Conservation (phyloP, 2,888 invertebrate genomes). For the Protophormia terraenovae region DNA sequence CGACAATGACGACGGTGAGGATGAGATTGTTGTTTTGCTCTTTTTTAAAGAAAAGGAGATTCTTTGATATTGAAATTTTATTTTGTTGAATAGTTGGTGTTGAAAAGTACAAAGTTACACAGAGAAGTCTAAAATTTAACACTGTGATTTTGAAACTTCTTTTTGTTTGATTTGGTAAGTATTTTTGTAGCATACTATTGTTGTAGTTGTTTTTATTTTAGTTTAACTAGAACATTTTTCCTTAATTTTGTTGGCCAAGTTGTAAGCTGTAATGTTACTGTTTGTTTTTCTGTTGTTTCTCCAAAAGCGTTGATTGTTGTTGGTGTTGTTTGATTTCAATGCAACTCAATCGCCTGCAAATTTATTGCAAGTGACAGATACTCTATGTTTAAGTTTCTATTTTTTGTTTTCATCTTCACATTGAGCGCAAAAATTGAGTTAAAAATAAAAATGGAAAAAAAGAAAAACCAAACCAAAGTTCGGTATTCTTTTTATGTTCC, state of each 20-base stretch:
- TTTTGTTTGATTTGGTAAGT: constrained; percentile 14
- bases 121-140: too few relatives aligned
- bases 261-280: constrained; percentile 67
- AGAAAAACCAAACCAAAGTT: constrained; percentile 41
- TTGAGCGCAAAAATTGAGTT: not conserved
- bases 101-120: constrained; percentile 7
- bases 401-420: not conserved
- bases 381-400: constrained; percentile 61
- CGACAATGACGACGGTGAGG: constrained; percentile 25
- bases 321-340: constrained; percentile 49
- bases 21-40: constrained; percentile 43
- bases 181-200: constrained; percentile 29
- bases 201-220: constrained; percentile 9
- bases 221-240: constrained; percentile 65
- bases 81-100: constrained; percentile 14
- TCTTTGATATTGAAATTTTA: constrained; percentile 61
- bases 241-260: constrained; percentile 56
- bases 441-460: not conserved
- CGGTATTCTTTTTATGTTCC: constrained; percentile 66
- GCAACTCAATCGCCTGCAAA: constrained; percentile 69
- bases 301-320: constrained; percentile 25
- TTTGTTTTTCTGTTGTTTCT: constrained; percentile 59
- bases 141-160: constrained; percentile 45
- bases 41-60: not conserved
- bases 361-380: constrained; percentile 71